Base-by-base conservation (phyloP, 2,888 invertebrate species). In the Drosophila sordidula region DNA sequence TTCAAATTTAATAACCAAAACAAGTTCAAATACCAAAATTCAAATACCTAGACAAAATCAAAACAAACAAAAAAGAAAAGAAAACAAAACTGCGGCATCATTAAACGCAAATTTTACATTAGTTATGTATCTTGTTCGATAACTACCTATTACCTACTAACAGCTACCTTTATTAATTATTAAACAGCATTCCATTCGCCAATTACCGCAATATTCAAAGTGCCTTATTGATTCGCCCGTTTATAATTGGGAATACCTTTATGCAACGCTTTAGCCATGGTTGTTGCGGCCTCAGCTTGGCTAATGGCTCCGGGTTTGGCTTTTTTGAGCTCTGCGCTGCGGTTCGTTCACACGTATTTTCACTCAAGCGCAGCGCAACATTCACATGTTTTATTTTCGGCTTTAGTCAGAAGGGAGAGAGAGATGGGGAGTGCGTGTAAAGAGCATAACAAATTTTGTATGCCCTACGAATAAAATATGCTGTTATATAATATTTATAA, bases 291-390 rank as follows among this genome's bases (percentile, higher is more conserved):
- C 49, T 22, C 39, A 44, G 32, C 41, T 56, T 45, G 44, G 49
- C 29, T 34, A 56, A 47, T 38, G 34, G 47, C 12, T 34, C 39
- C 41, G 62, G 44, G 41, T 56, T 69, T 62, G 42, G 49, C 38
- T 16, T 46, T 61, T 52, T 38, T 54, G 39, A 29, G 14, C 44
- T 58, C 47, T 44, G 57, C 50, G 76, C 49, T 26, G 61, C 39
- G 79, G 79, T 87, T 85, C 88, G 57, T 87, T 81, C 88, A 87
- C 81, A 80, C 65, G 78, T 52, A 57, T 64, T 80, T 74, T 70
- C 85, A 81, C 75, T 68, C 75, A 81, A 84, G 81, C 80, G 78
- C 70, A 62, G 56, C 78, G 54, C 26, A 71, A 47, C 78, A 73
- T 73, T 84, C 78, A 67, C 82, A 84, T 70, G 52, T 55, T 80